Base-by-base conservation (phyloP, 2,888 invertebrate genomes). In the Pristionchus mayeri region DNA sequence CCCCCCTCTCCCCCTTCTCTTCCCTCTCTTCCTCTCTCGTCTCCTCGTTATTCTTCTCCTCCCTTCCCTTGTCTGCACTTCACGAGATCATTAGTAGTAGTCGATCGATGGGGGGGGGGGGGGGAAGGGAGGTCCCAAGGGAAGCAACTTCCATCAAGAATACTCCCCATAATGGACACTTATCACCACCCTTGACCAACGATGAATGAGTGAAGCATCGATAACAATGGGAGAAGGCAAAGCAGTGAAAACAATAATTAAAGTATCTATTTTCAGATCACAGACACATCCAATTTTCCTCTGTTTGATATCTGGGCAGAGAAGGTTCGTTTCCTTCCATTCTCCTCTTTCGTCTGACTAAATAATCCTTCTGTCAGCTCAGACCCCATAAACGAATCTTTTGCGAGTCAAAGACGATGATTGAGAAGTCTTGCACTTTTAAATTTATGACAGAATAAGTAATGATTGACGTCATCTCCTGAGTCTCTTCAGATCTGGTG, bases 221-320 rank as follows among this genome's bases (percentile, higher is more conserved):
- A 24, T n/a, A 44, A 30, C 27, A 40, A 71, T 37, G 54, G 24
- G 24, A 67, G 67, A n/a, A n/a, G n/a, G n/a, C n/a, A 34, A 67
- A 67, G 67, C 18, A 34, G 9, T 75, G 24, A 16, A 75, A 75
- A n/a, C 11, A 44, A 75, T 40, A 9, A 75, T 44, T 76, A 40
- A 48, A 24, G 13, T 76, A 27, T 75, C 9, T 18, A n/a, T 21
- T 48, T 83, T 83, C 44, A 83, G 83, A 57, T 83, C 9, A 83
- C 83, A 21, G 83, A 83, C 37, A 83, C 50, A 34, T n/a, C 48
- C 18, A 48, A n/a, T 44, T 83, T 83, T 57, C 83, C 83, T 13
- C 71, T 83, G 3, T 83, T 83, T 44, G 83, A 83, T 52, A 71
- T 83, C 21, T 83, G 83, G 83, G 83, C 83, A 34, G 83, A 83